Evolutionary conservation across 2,888 invertebrate species (phyloP).

Genomic region (Campoplex nolae): DNA sequence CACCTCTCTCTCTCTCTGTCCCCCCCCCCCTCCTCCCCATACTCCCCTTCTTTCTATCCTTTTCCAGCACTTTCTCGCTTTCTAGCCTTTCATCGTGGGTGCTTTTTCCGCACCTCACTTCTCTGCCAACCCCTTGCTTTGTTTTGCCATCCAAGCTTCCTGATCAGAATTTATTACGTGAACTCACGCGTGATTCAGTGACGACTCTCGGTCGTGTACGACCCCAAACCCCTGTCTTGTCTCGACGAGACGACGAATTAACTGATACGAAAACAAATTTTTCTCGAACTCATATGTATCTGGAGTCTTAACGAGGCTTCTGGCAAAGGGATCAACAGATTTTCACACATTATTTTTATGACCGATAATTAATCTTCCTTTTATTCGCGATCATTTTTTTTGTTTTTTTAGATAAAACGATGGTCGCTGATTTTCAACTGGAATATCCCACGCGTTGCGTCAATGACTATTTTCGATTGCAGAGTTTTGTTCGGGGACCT

Average conservation of each 20-base stretch:
- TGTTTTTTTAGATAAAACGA: neutral
- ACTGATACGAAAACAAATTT: neutral
- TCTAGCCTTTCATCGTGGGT: conserved; percentile 10
- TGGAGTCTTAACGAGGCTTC: neutral
- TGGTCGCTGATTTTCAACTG: neutral
- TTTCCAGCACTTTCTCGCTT: conserved; percentile 3
- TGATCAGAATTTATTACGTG: conserved; percentile 71
- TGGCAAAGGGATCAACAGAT: neutral
- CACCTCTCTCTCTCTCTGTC: too few relatives aligned
- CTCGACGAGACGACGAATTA: neutral
- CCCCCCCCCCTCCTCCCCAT: neutral
- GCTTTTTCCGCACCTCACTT: neutral
- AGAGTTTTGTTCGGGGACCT: neutral
- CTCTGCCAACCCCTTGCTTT: neutral
- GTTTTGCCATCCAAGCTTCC: conserved; percentile 25
- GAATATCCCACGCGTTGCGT: neutral
- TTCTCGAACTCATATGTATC: neutral
- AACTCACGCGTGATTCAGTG: conserved; percentile 16
- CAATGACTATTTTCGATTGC: neutral
- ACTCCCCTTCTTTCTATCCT: neutral
- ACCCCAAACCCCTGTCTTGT: conserved; percentile 1
- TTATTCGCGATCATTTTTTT: neutral
- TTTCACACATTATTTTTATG: neutral
- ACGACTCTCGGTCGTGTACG: neutral
- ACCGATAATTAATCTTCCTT: neutral